Evolutionary conservation across 2,888 invertebrate genomes (phyloP), one percentile per base, ranked within the genome.

Genomic region (Netelia fuscicornis): DNA sequence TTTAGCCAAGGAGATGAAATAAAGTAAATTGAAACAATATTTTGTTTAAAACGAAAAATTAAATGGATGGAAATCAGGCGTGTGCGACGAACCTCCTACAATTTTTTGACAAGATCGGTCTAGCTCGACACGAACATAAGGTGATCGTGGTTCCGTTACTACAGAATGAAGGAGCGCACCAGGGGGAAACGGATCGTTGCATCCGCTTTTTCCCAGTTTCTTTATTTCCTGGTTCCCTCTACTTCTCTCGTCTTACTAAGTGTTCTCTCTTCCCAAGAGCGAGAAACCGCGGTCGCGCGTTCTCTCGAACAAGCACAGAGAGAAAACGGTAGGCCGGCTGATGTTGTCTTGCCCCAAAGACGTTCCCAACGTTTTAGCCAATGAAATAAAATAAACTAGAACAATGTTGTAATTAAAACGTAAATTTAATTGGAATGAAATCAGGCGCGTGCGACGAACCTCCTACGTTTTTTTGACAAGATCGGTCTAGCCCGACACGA

Each of bases 261-360:
- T 75, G 20, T 71, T 25, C 60, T 62, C 30, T 72, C 64, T 64
- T 56, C 25, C 60, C 67, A 37, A 42, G 42, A 54, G 65, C 37
- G 65, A 72, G 64, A 37, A 79, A 65, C n/a, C 65, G 65, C n/a
- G n/a, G 17, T 8, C 30, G 76, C 70, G 68, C 58, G 75, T 17
- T 37, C 37, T 37, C 37, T 37, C 37, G 5, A 67, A 23, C 58
- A 62, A 76, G 30, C 5, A 2, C 30, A 76, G 65, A 83, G 82
- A 64, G 30, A 75, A 25, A 20, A 44, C 6, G 10, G 75, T 68
- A 83, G 88, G 90, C 90, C 90, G 90, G 90, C 90, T 90, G 91
- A 62, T 82, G 80, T 37, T 37, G 37, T 37, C 6, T 37, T 76
- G 87, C 88, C 89, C 90, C 89, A 90, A 91, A 91, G 90, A 92